phyloP scores from a whole-genome alignment of 1,140 invertebrate genomes.

The Camponotus floridanus region DNA sequence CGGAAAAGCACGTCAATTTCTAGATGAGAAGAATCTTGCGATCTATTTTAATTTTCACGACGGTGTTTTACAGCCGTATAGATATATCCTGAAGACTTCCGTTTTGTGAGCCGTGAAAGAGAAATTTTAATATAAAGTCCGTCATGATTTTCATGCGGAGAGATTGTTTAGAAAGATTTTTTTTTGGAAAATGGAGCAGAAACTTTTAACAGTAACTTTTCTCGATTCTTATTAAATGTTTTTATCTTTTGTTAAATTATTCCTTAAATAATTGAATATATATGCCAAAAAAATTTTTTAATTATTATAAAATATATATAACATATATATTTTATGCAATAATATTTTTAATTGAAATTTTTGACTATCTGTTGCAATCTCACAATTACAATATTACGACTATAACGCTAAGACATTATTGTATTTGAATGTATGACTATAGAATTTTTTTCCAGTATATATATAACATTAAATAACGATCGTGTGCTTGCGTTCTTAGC shows the following conservation, averaged over 20 bases:
- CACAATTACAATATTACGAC: too few species aligned
- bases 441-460: conserved; percentile 39
- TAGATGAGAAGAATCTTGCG: conserved; percentile 47
- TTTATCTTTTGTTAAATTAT: conserved; percentile 7
- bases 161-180: background rate
- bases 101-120: background rate
- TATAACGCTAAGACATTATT: conserved; percentile 37
- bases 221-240: background rate
- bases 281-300: background rate
- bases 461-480: background rate
- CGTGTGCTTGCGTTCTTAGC: conserved; percentile 14
- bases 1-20: conserved; percentile 81
- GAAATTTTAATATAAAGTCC: background rate
- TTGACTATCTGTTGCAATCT: background rate
- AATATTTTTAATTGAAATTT: conserved; percentile 2
- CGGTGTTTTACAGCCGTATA: conserved; percentile 10
- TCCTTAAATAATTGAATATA: background rate
- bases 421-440: conserved; percentile 14
- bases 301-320: background rate
- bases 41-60: conserved; percentile 20
- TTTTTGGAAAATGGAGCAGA: background rate
- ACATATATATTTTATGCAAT: background rate
- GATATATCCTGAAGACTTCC: background rate
- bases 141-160: background rate
- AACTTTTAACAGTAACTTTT: background rate